A percentile compares a stretch with the other conserved stretches of the same genome.
phyloP scores from a whole-genome alignment of 1,140 invertebrate species.

The Holotrichia oblita region DNA sequence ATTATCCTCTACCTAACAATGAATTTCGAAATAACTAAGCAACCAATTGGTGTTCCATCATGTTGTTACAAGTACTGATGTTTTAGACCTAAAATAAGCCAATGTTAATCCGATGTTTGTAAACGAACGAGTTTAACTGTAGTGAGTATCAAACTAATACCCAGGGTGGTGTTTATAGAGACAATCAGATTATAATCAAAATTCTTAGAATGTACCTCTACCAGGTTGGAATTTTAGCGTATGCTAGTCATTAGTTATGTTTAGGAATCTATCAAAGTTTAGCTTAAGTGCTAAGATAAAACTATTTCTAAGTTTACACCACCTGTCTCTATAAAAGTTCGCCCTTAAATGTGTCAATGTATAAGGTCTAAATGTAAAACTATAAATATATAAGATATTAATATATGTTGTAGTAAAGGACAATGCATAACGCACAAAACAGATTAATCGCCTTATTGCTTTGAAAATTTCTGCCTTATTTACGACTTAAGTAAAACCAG shows the following conservation, averaged over 20 bases:
- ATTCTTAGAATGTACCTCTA: no score
- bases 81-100: slow-evolving; percentile 3
- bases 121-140: not conserved
- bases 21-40: not conserved
- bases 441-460: not conserved
- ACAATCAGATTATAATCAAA: not conserved
- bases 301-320: no score
- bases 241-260: no score
- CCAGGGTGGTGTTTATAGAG: not conserved
- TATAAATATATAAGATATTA: not conserved
- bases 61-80: not conserved
- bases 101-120: slow-evolving; percentile 2
- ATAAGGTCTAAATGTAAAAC: not conserved
- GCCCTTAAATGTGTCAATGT: not conserved
- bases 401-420: not conserved
- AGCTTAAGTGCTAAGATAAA: no score
- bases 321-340: not conserved
- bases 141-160: not conserved
- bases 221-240: no score
- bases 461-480: not conserved
- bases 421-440: not conserved
- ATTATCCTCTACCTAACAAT: no score
- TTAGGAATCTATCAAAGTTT: no score
- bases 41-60: not conserved
- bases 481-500: not conserved